Percentiles rank a stretch among this genome's conserved stretches.
These are phyloP conservation scores for Ceyx melanurus DNA, from an alignment of 2,113 vertebrate genomes.

Conservation along the genomic window DNA sequence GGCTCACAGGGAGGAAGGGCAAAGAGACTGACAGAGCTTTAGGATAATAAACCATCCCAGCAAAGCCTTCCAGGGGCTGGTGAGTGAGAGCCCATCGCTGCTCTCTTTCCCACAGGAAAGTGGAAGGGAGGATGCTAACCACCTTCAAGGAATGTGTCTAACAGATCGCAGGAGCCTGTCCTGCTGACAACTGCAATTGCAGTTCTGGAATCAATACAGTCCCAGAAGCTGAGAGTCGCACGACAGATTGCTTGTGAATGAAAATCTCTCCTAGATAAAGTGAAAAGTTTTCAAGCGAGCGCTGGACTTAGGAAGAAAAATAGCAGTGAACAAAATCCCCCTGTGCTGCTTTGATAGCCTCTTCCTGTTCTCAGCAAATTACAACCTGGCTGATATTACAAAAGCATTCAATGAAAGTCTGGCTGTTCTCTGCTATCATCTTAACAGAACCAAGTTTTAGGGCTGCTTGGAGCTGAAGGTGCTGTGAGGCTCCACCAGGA, in stretches of 20 bases:
- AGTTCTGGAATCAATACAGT: constrained; percentile 36
- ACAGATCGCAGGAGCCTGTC: not conserved
- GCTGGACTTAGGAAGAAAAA: constrained; percentile 3
- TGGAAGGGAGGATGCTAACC: constrained; percentile 17
- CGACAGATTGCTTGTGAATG: constrained; percentile 30
- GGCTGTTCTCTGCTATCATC: not conserved
- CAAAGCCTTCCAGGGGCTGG: not conserved
- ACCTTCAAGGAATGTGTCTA: constrained; percentile 58
- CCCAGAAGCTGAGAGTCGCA: not conserved
- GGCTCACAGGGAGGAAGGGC: constrained; percentile 1
- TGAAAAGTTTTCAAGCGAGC: not conserved
- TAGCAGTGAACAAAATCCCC: not conserved
- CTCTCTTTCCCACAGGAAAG: constrained; percentile 57
- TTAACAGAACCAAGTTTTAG: not conserved
- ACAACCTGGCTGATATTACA: not conserved
- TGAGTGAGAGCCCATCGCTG: constrained; percentile 8
- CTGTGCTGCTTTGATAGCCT: not conserved
- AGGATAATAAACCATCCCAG: constrained; percentile 5
- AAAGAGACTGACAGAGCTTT: not conserved
- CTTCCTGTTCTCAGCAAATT: not conserved
- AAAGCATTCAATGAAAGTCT: not conserved
- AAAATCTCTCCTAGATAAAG: constrained; percentile 10
- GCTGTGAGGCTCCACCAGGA: not conserved
- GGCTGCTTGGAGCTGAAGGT: not conserved
- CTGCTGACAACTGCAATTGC: constrained; percentile 48